phyloP scores from a whole-genome alignment of 2,888 invertebrate genomes.

The Drosophila dives region DNA sequence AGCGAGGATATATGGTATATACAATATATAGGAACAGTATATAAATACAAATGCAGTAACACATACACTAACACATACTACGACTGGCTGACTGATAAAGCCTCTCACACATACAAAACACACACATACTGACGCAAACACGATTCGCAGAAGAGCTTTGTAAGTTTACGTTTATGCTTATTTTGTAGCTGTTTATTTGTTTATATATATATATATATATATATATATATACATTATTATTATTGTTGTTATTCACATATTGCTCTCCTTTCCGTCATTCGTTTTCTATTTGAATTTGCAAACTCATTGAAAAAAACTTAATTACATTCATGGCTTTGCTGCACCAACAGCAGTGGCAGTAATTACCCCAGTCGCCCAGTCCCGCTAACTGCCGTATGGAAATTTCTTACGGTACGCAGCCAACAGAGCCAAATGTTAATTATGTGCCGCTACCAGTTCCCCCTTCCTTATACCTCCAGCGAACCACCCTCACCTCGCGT shows the following conservation, averaged over 20 bases:
- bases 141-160: slow-evolving; percentile 50
- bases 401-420: slow-evolving; percentile 69
- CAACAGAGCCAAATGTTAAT: slow-evolving; percentile 75
- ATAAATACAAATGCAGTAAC: slow-evolving; percentile 24
- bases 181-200: slow-evolving; percentile 64
- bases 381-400: slow-evolving; percentile 37
- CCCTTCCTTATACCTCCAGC: background rate
- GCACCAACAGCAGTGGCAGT: slow-evolving; percentile 35
- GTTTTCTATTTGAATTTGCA: slow-evolving; percentile 71
- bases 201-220: slow-evolving; percentile 1
- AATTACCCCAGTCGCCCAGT: slow-evolving; percentile 42
- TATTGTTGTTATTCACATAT: slow-evolving; percentile 54
- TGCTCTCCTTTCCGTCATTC: slow-evolving; percentile 63
- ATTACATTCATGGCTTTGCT: slow-evolving; percentile 48
- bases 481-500: slow-evolving; percentile 28
- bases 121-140: slow-evolving; percentile 24
- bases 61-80: slow-evolving; percentile 17
- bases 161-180: slow-evolving; percentile 71
- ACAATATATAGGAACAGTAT: slow-evolving; percentile 38
- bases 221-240: slow-evolving; percentile 20
- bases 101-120: slow-evolving; percentile 25
- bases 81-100: slow-evolving; percentile 61
- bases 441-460: slow-evolving; percentile 51
- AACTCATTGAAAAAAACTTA: slow-evolving; percentile 64
- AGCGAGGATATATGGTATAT: slow-evolving; percentile 27